phyloP scores from a whole-genome alignment of 2,888 invertebrate species.

The Zaprionus obscuricornis region DNA sequence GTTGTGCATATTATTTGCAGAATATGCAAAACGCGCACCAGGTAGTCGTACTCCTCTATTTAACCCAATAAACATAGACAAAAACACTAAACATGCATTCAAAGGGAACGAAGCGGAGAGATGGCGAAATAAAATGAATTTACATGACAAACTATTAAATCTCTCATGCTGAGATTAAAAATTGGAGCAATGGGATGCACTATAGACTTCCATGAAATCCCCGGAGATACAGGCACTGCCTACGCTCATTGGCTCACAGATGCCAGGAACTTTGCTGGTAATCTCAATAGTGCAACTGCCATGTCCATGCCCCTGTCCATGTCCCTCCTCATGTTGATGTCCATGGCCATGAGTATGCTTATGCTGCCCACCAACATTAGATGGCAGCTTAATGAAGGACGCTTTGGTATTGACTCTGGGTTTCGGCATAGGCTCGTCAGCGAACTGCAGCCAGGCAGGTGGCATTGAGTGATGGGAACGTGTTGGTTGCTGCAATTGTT shows the following conservation, averaged over 20 bases:
- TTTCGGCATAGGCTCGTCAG: constrained; percentile 59
- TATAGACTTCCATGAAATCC: constrained; percentile 79
- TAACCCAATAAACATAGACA: constrained; percentile 42
- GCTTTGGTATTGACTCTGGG: constrained; percentile 41
- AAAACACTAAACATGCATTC: constrained; percentile 21
- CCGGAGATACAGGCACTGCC: constrained; percentile 81
- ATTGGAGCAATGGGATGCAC: constrained; percentile 54
- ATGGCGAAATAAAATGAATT: background rate
- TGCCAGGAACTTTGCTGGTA: constrained; percentile 76
- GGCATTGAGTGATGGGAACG: constrained; percentile 54
- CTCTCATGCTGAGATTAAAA: constrained; percentile 34
- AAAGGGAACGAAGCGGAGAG: constrained; percentile 10
- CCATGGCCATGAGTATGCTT: constrained; percentile 44
- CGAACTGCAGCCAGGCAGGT: constrained; percentile 66
- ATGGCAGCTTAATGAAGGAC: constrained; percentile 52
- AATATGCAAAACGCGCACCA: constrained; percentile 54
- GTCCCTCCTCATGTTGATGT: background rate
- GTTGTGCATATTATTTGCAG: constrained; percentile 20
- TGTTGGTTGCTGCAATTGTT: constrained; percentile 23
- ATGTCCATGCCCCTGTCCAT: constrained; percentile 34
- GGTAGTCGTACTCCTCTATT: constrained; percentile 62
- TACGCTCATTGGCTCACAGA: constrained; percentile 75
- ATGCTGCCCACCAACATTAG: constrained; percentile 38
- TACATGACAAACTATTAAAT: too few relatives aligned
- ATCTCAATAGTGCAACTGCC: constrained; percentile 79